Conservation (phyloP, 2,113 vertebrate species). For the Festucalex cinctus region DNA sequence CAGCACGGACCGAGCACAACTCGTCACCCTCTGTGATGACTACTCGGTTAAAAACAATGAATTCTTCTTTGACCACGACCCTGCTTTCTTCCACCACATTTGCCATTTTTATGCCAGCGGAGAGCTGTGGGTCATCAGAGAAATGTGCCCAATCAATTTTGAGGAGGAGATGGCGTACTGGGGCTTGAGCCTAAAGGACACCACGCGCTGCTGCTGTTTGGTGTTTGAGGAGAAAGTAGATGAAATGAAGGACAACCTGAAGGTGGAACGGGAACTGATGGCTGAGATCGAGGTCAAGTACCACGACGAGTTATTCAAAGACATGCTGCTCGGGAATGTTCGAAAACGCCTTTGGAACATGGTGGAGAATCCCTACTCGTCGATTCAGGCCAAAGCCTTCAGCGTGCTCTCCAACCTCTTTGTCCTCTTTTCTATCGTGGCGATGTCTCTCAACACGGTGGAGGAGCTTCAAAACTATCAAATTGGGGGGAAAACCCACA, state of each 20-base stretch:
- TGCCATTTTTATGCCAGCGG: slow-evolving; percentile 76
- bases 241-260: slow-evolving; percentile 76
- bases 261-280: slow-evolving; percentile 76
- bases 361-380: slow-evolving; percentile 80
- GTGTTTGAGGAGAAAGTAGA: slow-evolving; percentile 79
- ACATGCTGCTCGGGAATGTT: slow-evolving; percentile 67
- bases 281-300: slow-evolving; percentile 74
- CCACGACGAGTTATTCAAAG: slow-evolving; percentile 61
- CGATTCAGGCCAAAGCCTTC: slow-evolving; percentile 72
- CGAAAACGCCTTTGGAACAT: slow-evolving; percentile 75
- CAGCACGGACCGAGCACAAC: slow-evolving; percentile 54
- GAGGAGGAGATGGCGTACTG: slow-evolving; percentile 82
- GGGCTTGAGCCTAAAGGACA: slow-evolving; percentile 78
- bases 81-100: slow-evolving; percentile 70
- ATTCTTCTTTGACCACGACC: slow-evolving; percentile 80
- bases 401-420: slow-evolving; percentile 78
- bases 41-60: slow-evolving; percentile 71
- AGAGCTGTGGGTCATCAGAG: slow-evolving; percentile 75
- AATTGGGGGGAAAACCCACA: slow-evolving; percentile 64
- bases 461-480: slow-evolving; percentile 72
- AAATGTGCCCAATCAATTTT: slow-evolving; percentile 79
- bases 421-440: slow-evolving; percentile 78
- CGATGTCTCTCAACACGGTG: slow-evolving; percentile 81
- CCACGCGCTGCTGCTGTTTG: slow-evolving; percentile 77
- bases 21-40: slow-evolving; percentile 74